Base-by-base conservation (phyloP, 2,113 vertebrate species). In the Cyprinodon brontotheroides region DNA sequence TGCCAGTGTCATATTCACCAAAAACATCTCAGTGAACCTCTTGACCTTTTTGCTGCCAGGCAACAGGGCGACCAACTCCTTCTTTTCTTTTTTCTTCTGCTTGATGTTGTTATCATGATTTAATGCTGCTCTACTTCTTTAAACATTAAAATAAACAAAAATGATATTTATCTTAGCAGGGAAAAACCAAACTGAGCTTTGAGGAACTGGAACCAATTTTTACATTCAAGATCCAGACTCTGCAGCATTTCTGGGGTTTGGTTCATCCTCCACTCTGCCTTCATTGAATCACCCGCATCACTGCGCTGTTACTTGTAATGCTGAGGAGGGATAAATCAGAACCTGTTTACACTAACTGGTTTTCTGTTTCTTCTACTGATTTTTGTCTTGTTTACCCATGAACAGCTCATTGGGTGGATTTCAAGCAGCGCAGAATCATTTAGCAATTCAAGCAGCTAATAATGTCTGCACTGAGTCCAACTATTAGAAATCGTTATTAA, bases 401-500 rank as follows among this genome's bases (percentile, higher is more conserved):
- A 80, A 48, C 68, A 68, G 68, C 61, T 20, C 63, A 48, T 12
- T 76, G 75, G 45, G 74, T 38, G 72, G 68, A 78, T 81, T 39
- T 74, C 80, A 17, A 37, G 82, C 78, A 11, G 70, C 62, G 75
- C 65, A 69, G 59, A 78, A 75, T 47, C 78, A 73, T 67, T 81
- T 4, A 75, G 75, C 65, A 69, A 72, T 20, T 78, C 71, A 77
- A 79, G 75, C 74, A 78, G 50, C 3, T 65, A 39, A 37, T 84
- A 76, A 82, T 87, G 62, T 77, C 68, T 43, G 57, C 68, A 71
- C 64, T 39, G 11, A 67, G 61, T 78, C 57, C 11, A 17, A 67
- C 79, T 83, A 84, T 87, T 83, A 87, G 68, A 85, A 81, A 85
- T 87, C 80, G n/a, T 83, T 84, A 79, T 63, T 48, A 40, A 77